Evolutionary conservation across 2,113 vertebrate species (phyloP), one percentile per base, ranked within the genome.

Genomic region (Oryzias curvinotus): DNA sequence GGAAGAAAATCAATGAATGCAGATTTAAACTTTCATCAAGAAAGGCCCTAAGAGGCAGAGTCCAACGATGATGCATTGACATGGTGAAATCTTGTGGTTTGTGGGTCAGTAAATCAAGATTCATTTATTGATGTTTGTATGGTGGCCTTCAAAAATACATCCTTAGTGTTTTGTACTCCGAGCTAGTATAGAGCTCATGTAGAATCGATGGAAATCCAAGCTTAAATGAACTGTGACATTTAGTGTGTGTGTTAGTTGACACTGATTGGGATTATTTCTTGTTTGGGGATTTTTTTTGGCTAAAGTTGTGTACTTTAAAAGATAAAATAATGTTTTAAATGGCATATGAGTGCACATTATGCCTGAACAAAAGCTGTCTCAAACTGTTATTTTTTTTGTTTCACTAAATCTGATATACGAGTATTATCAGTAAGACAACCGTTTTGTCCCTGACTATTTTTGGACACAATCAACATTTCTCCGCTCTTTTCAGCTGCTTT

Each of bases 1-100:
- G n/a, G 16, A 6, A 47, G 45, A 16, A 16, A n/a, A n/a, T n/a
- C 16, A 47, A 47, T 8, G 16, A 18, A 47, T 16, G 45, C 17
- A 47, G 17, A 47, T 47, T 47, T 16, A 47, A 47, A 47, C 15
- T n/a, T 47, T n/a, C 45, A 47, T 16, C 16, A n/a, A 47, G 45
- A 47, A 47, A 47, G 5, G 45, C 45, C 45, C n/a, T n/a, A 8
- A 18, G 6, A 47, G 45, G 17, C 45, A 47, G 45, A n/a, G 16
- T 47, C 17, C 45, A 36, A 36, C 36, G 36, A 36, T 12, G 36
- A 36, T 36, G 36, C 36, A 36, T 12, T 36, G 36, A 36, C 36
- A 47, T 47, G 17, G n/a, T 18, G 45, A 47, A 47, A 47, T n/a
- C 45, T 47, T 47, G 45, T 47, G 45, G 45, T 47, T 47, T n/a